Evolutionary conservation across 1,140 invertebrate genomes (phyloP), one percentile per base, ranked within the genome.

Genomic region (Zaprionus tsacasi): DNA sequence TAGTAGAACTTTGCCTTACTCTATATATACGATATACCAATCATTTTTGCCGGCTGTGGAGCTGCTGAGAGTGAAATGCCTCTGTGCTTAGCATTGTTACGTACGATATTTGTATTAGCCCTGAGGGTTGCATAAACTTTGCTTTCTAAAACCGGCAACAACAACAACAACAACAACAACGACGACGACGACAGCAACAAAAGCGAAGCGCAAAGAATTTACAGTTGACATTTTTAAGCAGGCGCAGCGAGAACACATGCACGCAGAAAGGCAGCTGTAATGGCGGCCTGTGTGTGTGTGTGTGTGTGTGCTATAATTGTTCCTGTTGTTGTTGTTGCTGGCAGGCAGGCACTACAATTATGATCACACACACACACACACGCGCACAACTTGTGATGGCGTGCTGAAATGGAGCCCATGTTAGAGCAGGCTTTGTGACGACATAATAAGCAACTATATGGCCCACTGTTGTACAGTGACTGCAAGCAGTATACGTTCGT

Each of bases 331-430:
- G 48, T 60, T 71, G 56, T 52, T 78, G 68, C 65, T 76, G 54
- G 67, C 67, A 35, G 2, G 27, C 21, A 70, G 67, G 43, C 59
- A 73, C 59, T 71, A 87, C 83, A 87, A 87, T 88, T 87, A 87
- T 85, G 74, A 78, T 66, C 67, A 68, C 54, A 79, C 58, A 79
- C 60, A 78, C 56, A 61, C 45, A 36, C 60, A 70, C 60, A 61
- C 6, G 15, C 6, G 15, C 61, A 71, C 48, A 78, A 54, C 70
- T 70, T 63, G 43, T 54, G 57, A 70, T 68, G 79, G 65, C 76
- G 73, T 82, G 83, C 54, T 83, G 73, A 82, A 88, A 87, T 78
- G 67, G 79, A 87, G 79, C 73, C 60, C 79, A 80, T 87, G 76
- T 70, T 66, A 55, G 79, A 72, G 79, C 68, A 77, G 82, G 68